Evolutionary conservation across 2,888 invertebrate genomes (phyloP).

Genomic region (Eueremaeus valkanovi): DNA sequence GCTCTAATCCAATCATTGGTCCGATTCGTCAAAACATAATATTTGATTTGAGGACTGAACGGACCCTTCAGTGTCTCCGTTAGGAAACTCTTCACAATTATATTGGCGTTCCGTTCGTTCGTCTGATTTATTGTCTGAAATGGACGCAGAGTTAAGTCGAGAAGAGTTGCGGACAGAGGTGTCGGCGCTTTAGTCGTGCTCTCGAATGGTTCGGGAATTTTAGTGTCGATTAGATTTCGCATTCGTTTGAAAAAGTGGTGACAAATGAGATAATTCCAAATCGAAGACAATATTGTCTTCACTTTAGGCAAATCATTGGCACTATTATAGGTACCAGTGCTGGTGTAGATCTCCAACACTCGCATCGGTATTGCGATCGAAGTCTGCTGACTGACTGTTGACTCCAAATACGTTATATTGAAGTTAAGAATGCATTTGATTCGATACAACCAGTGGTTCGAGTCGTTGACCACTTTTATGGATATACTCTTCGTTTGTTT

Average conservation of each 20-base stretch:
- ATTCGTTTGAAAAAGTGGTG: slow-evolving; percentile 70
- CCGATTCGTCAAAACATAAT: slow-evolving; percentile 14
- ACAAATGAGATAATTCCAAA: slow-evolving; percentile 50
- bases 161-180: slow-evolving; percentile 65
- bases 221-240: slow-evolving; percentile 64
- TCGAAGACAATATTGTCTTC: slow-evolving; percentile 48
- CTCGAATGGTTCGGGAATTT: slow-evolving; percentile 65
- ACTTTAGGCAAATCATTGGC: slow-evolving; percentile 19
- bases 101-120: neutral
- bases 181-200: slow-evolving; percentile 66
- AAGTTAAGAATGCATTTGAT: slow-evolving; percentile 45
- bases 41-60: slow-evolving; percentile 37
- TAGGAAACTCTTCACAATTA: slow-evolving; percentile 31
- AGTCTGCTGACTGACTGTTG: slow-evolving; percentile 46
- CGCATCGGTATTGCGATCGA: slow-evolving; percentile 69
- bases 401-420: slow-evolving; percentile 48
- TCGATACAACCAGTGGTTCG: slow-evolving; percentile 47
- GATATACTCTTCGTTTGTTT: slow-evolving; percentile 48
- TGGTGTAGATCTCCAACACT: slow-evolving; percentile 64
- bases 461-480: slow-evolving; percentile 44
- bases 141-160: slow-evolving; percentile 72
- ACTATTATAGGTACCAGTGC: slow-evolving; percentile 51
- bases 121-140: slow-evolving; percentile 52
- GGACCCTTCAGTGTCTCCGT: slow-evolving; percentile 35
- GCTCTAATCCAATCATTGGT: neutral